These are phyloP conservation scores for Xenopus laevis DNA, from an alignment of 2,113 vertebrate species.

Conservation along the genomic window DNA sequence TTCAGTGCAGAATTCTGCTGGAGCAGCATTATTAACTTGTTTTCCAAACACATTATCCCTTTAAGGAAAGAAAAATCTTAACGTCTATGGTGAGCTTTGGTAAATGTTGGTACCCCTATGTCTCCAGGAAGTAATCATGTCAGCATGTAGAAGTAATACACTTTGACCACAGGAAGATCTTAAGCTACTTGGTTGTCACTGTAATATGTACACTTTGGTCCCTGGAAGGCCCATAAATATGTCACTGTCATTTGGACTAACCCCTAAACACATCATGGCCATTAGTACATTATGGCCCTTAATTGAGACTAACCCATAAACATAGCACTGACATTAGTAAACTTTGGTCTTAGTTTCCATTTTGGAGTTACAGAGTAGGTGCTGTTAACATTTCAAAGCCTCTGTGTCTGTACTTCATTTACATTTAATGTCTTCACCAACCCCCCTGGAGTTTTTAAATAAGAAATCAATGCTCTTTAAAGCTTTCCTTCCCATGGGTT, in stretches of 20 bases:
- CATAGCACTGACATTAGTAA: background rate
- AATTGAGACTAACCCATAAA: conserved; percentile 1
- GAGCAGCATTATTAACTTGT: too few species aligned
- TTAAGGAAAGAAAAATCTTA: too few species aligned
- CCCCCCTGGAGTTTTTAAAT: conserved; percentile 26
- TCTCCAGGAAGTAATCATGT: too few species aligned
- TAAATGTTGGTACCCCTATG: too few species aligned
- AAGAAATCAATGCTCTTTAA: conserved; percentile 20
- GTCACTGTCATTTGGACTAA: conserved; percentile 9
- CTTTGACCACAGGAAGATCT: background rate
- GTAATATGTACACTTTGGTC: background rate
- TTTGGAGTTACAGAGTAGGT: conserved; percentile 16
- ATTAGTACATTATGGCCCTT: background rate
- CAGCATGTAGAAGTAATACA: too few species aligned
- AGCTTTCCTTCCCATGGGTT: conserved; percentile 22
- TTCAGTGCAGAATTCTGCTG: too few species aligned
- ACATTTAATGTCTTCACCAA: conserved; percentile 5
- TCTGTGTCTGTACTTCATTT: conserved; percentile 22
- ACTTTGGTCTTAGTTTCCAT: conserved; percentile 15
- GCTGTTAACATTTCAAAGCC: conserved; percentile 24
- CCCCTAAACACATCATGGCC: background rate
- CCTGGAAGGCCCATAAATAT: background rate
- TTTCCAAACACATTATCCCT: too few species aligned
- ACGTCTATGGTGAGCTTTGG: too few species aligned
- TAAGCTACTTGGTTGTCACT: background rate